phyloP scores from a whole-genome alignment of 2,113 vertebrate species.

The Micronycteris hirsuta region DNA sequence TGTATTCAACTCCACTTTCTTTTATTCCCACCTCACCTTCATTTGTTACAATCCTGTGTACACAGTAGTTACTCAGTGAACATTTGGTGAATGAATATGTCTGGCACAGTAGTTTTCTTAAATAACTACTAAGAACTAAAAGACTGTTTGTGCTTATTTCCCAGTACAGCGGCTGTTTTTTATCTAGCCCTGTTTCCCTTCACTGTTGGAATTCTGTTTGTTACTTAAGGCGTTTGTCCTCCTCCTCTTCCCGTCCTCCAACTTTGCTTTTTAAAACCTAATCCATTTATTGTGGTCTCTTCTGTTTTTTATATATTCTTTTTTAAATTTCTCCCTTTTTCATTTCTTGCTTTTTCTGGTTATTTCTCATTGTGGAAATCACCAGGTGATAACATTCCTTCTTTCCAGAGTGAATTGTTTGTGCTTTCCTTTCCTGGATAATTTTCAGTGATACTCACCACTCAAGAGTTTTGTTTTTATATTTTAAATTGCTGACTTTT shows the following conservation, averaged over 20 bases:
- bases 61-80: background rate
- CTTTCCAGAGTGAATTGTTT: background rate
- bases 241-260: background rate
- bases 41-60: background rate
- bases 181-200: background rate
- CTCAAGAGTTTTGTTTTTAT: background rate
- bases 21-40: background rate
- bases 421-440: background rate
- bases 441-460: background rate
- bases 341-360: background rate
- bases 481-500: background rate
- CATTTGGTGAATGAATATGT: background rate
- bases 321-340: background rate
- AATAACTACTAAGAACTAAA: background rate
- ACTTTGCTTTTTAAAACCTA: background rate
- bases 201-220: background rate
- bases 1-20: background rate
- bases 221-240: background rate
- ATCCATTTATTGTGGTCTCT: background rate
- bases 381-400: background rate
- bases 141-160: background rate
- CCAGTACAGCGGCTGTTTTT: background rate
- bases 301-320: background rate
- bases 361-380: constrained; percentile 2
- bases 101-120: background rate